Evolutionary conservation across 2,797 vertebrate species (phyloP).

Genomic region (Acropternis orthonyx): DNA sequence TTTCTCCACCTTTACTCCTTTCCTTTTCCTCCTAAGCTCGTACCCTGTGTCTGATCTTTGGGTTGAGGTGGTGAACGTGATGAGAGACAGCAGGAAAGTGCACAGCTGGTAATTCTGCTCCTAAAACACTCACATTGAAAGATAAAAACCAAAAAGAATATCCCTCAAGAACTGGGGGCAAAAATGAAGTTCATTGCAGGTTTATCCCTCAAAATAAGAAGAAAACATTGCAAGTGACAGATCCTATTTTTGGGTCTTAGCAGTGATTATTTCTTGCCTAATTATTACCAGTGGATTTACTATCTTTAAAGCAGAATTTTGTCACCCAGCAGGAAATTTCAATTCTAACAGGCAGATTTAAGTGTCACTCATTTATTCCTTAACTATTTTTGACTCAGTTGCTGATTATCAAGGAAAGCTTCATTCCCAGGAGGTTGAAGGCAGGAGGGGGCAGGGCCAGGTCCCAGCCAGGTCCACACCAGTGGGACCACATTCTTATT

Average conservation of each 20-base stretch:
- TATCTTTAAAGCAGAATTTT: constrained; percentile 37
- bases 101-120: not conserved
- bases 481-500: not conserved
- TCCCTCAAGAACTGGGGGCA: not conserved
- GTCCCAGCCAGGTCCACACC: accelerated
- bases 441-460: not conserved
- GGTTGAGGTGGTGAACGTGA: not conserved
- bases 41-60: not conserved
- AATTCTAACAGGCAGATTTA: constrained; percentile 5
- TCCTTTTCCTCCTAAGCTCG: not conserved
- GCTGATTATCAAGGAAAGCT: not conserved
- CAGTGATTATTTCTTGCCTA: constrained; percentile 2
- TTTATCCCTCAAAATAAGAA: not conserved
- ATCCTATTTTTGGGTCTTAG: not conserved
- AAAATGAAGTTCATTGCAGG: not conserved
- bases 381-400: not conserved
- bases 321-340: constrained; percentile 31
- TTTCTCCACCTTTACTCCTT: not conserved
- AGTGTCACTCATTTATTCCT: not conserved
- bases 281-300: constrained; percentile 39
- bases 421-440: not conserved
- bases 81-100: not conserved
- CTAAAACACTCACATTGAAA: not conserved
- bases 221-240: not conserved
- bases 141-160: not conserved